Evolutionary conservation across 2,888 invertebrate genomes (phyloP).

Genomic region (Papilio gigon): DNA sequence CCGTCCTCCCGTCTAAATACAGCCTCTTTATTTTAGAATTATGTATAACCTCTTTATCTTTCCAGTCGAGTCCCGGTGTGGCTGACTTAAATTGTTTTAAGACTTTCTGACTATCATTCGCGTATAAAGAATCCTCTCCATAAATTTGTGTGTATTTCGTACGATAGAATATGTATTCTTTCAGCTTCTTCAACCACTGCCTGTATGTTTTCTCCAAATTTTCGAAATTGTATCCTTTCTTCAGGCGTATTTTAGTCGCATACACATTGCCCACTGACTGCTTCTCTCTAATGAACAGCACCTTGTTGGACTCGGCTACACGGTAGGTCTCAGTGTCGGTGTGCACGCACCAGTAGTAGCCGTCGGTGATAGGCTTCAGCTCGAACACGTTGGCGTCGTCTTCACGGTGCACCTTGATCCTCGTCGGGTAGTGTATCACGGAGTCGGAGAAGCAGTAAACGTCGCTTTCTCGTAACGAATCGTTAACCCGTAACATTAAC

Average conservation of each 20-base stretch:
- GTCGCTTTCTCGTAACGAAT: conserved; percentile 53
- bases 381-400: conserved; percentile 52
- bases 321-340: conserved; percentile 58
- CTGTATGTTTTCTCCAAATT: conserved; percentile 48
- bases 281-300: conserved; percentile 62
- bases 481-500: conserved; percentile 57
- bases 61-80: conserved; percentile 50
- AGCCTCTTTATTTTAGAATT: conserved; percentile 60
- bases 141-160: conserved; percentile 59
- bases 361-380: conserved; percentile 60
- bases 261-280: conserved; percentile 58
- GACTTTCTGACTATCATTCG: conserved; percentile 49
- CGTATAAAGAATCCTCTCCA: conserved; percentile 44
- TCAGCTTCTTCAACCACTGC: conserved; percentile 60
- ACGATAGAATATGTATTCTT: conserved; percentile 64
- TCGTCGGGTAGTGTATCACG: conserved; percentile 56
- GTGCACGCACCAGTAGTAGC: conserved; percentile 76
- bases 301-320: conserved; percentile 62
- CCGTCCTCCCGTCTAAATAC: conserved; percentile 61
- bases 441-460: conserved; percentile 74
- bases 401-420: conserved; percentile 54
- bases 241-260: conserved; percentile 59
- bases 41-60: conserved; percentile 53
- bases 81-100: conserved; percentile 53
- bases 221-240: conserved; percentile 48